Conservation (phyloP, 2,797 vertebrate genomes). For the Orientallactaga sibirica region DNA sequence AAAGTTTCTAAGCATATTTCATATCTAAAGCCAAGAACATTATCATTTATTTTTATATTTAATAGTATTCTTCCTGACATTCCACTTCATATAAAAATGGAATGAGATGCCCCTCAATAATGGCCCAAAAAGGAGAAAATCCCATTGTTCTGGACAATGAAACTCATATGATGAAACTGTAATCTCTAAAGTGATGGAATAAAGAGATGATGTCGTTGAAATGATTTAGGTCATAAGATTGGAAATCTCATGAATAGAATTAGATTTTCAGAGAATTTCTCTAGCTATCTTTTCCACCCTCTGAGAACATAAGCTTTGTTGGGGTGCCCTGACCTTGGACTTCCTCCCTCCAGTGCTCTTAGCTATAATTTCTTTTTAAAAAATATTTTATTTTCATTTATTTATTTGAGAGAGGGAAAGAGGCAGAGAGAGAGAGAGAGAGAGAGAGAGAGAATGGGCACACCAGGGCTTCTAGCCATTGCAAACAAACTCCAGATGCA, state of each 20-base stretch:
- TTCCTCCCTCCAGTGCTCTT: background rate
- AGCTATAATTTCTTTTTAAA: background rate
- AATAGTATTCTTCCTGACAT: background rate
- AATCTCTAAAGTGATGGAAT: background rate
- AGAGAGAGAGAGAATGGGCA: too few species aligned
- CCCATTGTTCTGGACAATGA: background rate
- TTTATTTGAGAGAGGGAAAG: too few species aligned
- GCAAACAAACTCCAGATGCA: too few species aligned
- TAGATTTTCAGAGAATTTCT: background rate
- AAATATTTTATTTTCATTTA: too few species aligned
- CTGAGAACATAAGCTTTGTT: background rate
- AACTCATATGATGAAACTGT: background rate
- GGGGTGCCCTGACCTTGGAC: background rate
- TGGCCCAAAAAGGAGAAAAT: constrained; percentile 51
- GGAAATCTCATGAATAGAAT: background rate
- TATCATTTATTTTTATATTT: background rate
- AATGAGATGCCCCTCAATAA: constrained; percentile 39
- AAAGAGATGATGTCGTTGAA: background rate
- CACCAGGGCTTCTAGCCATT: too few species aligned
- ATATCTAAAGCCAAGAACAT: constrained; percentile 43
- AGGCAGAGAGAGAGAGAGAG: too few species aligned
- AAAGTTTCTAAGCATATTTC: background rate
- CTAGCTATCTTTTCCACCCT: background rate
- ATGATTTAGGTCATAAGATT: background rate
- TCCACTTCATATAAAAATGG: background rate